These are phyloP conservation scores for Parelbella ahira DNA, from an alignment of 2,888 invertebrate genomes.

Conservation along the genomic window DNA sequence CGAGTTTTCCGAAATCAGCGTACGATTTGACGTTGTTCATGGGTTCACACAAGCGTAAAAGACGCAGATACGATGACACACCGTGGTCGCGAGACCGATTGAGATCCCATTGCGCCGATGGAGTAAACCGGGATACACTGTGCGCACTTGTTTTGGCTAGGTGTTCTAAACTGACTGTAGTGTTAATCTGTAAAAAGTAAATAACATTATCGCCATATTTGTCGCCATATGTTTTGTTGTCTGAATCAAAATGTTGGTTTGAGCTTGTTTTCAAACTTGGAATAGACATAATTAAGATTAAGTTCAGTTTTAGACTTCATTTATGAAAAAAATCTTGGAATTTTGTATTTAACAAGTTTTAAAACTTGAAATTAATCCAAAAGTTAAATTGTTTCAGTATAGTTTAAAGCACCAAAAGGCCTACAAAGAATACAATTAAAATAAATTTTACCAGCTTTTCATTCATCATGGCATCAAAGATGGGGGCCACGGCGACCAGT, in stretches of 20 bases:
- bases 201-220: no score
- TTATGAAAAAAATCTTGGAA: no score
- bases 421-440: no score
- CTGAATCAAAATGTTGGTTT: no score
- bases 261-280: no score
- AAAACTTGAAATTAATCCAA: no score
- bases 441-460: conserved; percentile 78
- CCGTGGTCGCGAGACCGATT: conserved; percentile 88
- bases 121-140: conserved; percentile 79
- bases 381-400: no score
- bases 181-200: conserved; percentile 76
- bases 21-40: conserved; percentile 75
- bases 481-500: conserved; percentile 86
- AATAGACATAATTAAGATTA: no score
- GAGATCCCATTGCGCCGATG: conserved; percentile 70
- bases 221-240: no score
- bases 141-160: conserved; percentile 84
- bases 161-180: conserved; percentile 80
- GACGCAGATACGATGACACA: conserved; percentile 85
- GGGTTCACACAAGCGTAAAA: conserved; percentile 83
- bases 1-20: conserved; percentile 79
- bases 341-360: no score
- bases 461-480: conserved; percentile 88
- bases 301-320: no score
- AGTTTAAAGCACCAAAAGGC: no score